Base-by-base conservation (phyloP, 2,888 invertebrate species). In the Ethmia dodecea region DNA sequence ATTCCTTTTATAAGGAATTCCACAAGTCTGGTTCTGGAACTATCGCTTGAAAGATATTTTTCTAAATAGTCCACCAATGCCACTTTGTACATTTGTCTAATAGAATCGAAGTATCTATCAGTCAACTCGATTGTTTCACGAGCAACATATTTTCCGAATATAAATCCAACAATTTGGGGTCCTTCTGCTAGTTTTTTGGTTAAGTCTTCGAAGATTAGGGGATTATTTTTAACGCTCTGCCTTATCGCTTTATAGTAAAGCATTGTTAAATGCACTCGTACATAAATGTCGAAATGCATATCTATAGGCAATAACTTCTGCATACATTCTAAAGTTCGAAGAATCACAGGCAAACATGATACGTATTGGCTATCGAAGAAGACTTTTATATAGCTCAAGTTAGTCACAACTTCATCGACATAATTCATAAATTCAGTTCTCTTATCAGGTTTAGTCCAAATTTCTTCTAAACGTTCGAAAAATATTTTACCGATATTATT, bases 181-280 rank as follows among this genome's bases (percentile, higher is more conserved):
- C 58, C 67, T 28, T 69, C 58, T 0, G 47, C 45, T 15, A 32
- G 32, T 37, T 44, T 59, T 10, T 36, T 49, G 20, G 37, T 43
- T 12, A 43, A 32, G 28, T 60, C 48, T 3, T 50, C 40, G 24
- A 71, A 73, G 5, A 68, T 31, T 31, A 52, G 52, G 2, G 68
- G 57, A 14, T 49, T 47, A 6, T 60, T 47, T 39, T 57, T 54
- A 2, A 59, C 37, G 14, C 57, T 46, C 26, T 66, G 55, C 22
- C 60, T 54, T 5, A 77, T 47, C 1, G 73, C 45, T 42, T 67
- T 74, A 28, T 43, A 68, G 41, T 64, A 78, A 13, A 72, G 42
- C 64, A 73, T 73, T 0, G 56, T 70, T n/a, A 71, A 42, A 43
- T 76, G 69, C 28, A 76, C 39, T 3, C 44, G 32, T 0, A 54